Evolutionary conservation across 2,797 vertebrate genomes (phyloP).

Genomic region (Pipistrellus nathusii): DNA sequence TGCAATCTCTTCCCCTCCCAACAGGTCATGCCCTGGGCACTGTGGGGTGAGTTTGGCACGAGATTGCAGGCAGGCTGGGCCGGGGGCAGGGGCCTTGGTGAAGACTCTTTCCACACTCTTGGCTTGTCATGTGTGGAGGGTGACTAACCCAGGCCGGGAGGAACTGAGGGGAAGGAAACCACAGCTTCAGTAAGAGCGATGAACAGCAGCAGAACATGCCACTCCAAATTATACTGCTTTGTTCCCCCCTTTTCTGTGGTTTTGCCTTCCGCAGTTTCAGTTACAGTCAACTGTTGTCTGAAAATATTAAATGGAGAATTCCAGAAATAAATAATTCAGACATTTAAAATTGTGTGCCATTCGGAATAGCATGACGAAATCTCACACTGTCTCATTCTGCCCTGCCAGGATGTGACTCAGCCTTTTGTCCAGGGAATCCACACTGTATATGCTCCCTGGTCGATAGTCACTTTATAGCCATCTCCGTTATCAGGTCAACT

Average conservation of each 20-base stretch:
- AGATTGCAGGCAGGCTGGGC: background rate
- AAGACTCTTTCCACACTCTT: background rate
- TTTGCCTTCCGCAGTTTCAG: background rate
- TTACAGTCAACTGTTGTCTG: background rate
- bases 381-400: background rate
- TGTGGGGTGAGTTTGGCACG: background rate
- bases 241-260: background rate
- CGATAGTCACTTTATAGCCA: background rate
- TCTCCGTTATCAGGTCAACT: background rate
- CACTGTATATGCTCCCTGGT: background rate
- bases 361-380: background rate
- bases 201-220: background rate
- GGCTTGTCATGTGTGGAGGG: background rate
- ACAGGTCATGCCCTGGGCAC: background rate
- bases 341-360: background rate
- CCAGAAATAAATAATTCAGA: background rate
- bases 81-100: background rate
- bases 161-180: background rate
- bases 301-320: background rate
- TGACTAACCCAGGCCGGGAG: background rate
- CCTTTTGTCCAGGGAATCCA: background rate
- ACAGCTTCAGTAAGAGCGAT: background rate
- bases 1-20: background rate
- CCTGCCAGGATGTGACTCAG: background rate
- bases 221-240: background rate